A percentile compares a stretch with the other conserved stretches of the same genome.
Evolutionary conservation across 2,797 vertebrate genomes (phyloP).

Genomic region (Melanotaenia trifasciata): DNA sequence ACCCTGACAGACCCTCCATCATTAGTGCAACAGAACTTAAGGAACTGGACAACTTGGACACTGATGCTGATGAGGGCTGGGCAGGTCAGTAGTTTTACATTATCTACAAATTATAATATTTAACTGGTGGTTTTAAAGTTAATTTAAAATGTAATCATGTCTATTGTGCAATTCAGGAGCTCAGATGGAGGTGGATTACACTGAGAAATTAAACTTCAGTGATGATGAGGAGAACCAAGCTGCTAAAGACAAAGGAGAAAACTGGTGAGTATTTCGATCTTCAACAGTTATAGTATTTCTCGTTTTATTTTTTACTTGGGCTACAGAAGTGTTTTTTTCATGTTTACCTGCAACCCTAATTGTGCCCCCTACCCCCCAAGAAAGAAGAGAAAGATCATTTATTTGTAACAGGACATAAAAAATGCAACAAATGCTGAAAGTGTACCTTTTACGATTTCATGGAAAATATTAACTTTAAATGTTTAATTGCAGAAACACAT

Average conservation of each 20-base stretch:
- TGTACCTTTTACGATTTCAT: background rate
- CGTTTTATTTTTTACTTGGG: background rate
- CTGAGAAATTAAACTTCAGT: slow-evolving; percentile 98
- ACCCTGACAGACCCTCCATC: slow-evolving; percentile 94
- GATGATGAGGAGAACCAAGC: slow-evolving; percentile 97
- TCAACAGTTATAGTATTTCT: background rate
- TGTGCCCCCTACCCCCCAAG: no score
- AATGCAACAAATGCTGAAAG: background rate
- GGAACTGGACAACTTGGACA: slow-evolving; percentile 96
- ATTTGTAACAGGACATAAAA: background rate
- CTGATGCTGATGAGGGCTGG: slow-evolving; percentile 97
- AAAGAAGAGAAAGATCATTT: background rate
- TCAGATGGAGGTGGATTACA: slow-evolving; percentile 99
- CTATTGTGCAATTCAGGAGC: slow-evolving; percentile 83
- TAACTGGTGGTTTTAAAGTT: background rate
- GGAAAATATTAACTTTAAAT: background rate
- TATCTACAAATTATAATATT: background rate
- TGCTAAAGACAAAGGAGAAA: slow-evolving; percentile 90
- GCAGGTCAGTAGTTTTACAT: slow-evolving; percentile 85
- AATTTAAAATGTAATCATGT: background rate
- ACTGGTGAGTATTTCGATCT: slow-evolving; percentile 82
- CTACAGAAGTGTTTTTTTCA: background rate
- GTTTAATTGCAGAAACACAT: background rate
- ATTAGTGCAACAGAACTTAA: slow-evolving; percentile 97
- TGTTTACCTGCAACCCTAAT: background rate